These are phyloP conservation scores for Philotrypesis tridentata DNA, from an alignment of 1,140 invertebrate species.

Conservation along the genomic window DNA sequence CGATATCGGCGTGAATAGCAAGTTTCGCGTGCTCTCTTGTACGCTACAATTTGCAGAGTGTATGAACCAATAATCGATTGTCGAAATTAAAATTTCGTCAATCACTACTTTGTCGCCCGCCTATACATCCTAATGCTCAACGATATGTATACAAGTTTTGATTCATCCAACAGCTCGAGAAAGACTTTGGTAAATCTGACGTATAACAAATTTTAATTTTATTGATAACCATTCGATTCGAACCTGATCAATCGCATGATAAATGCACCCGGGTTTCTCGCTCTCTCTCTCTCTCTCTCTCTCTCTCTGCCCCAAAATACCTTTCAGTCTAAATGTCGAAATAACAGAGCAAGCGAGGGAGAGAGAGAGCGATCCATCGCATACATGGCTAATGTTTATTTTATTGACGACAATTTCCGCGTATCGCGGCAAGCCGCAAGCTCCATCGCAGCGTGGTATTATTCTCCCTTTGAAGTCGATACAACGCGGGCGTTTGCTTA, in stretches of 20 bases:
- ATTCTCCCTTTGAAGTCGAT: constrained; percentile 38
- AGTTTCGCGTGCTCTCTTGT: background rate
- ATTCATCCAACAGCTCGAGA: too few species aligned
- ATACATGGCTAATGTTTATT: constrained; percentile 27
- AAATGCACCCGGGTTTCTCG: background rate
- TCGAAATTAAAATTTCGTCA: background rate
- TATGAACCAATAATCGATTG: background rate
- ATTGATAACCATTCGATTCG: too few species aligned
- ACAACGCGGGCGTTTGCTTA: constrained; percentile 52
- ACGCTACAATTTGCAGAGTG: too few species aligned
- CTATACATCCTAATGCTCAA: too few species aligned
- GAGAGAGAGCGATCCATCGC: background rate
- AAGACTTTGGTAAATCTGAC: background rate
- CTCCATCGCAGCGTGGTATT: constrained; percentile 20
- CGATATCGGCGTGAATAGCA: constrained; percentile 2
- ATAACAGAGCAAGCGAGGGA: background rate
- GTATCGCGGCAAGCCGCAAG: constrained; percentile 6
- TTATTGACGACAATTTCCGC: constrained; percentile 32
- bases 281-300: too few species aligned
- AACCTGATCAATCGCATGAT: constrained; percentile 12
- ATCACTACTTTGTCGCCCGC: background rate
- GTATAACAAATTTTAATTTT: background rate
- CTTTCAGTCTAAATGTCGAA: background rate
- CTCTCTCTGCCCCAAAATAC: too few species aligned
- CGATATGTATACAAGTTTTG: too few species aligned